Conservation (phyloP, 1,140 invertebrate species). For the Drosophila subpulchrella region DNA sequence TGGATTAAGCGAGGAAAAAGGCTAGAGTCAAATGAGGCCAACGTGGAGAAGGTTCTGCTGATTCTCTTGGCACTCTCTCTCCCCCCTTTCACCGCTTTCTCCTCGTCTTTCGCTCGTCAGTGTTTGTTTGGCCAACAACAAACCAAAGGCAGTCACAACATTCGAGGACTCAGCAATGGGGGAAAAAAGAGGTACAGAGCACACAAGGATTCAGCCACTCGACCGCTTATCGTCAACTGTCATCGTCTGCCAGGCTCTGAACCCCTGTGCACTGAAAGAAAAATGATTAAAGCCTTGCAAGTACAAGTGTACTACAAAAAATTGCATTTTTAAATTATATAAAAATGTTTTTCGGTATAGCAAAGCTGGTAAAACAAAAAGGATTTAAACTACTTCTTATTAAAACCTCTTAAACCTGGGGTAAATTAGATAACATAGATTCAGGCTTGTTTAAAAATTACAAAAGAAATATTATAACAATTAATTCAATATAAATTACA, state of each 20-base stretch:
- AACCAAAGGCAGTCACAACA: conserved; percentile 65
- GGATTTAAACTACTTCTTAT: too few relatives aligned
- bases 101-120: conserved; percentile 3
- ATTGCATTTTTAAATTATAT: not conserved
- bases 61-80: not conserved
- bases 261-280: conserved; percentile 8
- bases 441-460: too few relatives aligned
- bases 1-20: conserved; percentile 55
- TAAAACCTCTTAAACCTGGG: too few relatives aligned
- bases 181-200: not conserved
- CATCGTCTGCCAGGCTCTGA: conserved; percentile 63
- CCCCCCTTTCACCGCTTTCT: not conserved
- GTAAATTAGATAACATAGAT: too few relatives aligned
- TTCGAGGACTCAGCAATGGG: conserved; percentile 1
- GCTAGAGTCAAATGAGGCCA: conserved; percentile 61
- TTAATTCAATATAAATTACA: too few relatives aligned
- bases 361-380: too few relatives aligned
- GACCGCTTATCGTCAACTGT: conserved; percentile 66
- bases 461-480: not conserved
- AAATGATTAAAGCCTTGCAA: not conserved
- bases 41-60: conserved; percentile 32
- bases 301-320: conserved; percentile 1
- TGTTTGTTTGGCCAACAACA: conserved; percentile 63
- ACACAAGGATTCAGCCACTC: conserved; percentile 52
- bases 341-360: too few relatives aligned